Evolutionary conservation across 2,888 invertebrate species (phyloP), one percentile per base, ranked within the genome.

Genomic region (Chaetoderma sp.): DNA sequence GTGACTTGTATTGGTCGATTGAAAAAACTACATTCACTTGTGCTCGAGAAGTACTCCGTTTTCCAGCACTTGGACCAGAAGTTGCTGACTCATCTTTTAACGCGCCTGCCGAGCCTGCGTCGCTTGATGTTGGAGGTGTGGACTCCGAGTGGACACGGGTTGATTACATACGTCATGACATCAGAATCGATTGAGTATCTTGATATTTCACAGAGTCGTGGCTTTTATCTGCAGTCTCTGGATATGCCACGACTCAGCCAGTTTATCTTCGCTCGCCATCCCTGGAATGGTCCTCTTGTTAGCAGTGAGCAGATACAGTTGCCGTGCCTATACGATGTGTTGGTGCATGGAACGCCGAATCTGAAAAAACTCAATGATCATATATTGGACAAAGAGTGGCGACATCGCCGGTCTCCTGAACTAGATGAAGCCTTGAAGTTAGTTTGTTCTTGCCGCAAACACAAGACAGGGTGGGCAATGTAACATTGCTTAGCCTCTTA

Each of bases 171-270:
- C 72, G 57, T 68, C 6, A 65, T 85, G 27, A 59, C 68, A 27
- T 81, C 83, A 13, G 67, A 70, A 23, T 78, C 79, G 13, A 60
- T 86, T n/a, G 73, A 77, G 50, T 79, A 80, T 60, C 72, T 86
- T 25, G 86, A 86, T 65, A 76, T 85, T 5, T 83, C 83, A 8
- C 81, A 81, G 66, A 83, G 86, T 64, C 74, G 81, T 23, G 84
- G 84, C 27, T 83, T 85, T 68, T 83, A 83, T 65, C 67, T 84
- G 13, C 67, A 74, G 30, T 65, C 69, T 1, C 66, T 85, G 4
- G 66, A 77, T 50, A 72, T 82, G 62, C 84, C 84, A 0, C 70
- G 68, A 18, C 54, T 85, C 63, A 69, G 71, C 42, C 73, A 74
- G 30, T 80, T 85, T 58, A 71, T 78, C 39, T 76, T 83, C 21